Evolutionary conservation across 2,888 invertebrate genomes (phyloP).

Genomic region (Sycophila texana): DNA sequence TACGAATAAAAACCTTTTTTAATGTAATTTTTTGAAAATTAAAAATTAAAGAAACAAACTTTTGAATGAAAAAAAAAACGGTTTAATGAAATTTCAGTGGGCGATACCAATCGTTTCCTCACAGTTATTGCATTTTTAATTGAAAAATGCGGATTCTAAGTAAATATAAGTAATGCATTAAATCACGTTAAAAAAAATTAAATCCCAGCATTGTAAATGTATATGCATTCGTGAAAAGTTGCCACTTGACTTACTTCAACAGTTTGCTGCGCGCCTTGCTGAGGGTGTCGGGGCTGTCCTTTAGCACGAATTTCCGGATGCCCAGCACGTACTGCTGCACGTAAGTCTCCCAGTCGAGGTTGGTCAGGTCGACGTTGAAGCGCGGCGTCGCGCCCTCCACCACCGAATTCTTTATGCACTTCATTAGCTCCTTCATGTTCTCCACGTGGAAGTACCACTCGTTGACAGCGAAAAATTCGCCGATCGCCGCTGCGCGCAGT

Average conservation of each 20-base stretch:
- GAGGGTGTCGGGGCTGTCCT: slow-evolving; percentile 83
- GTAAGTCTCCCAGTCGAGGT: slow-evolving; percentile 87
- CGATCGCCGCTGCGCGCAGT: slow-evolving; percentile 85
- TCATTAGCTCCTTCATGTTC: slow-evolving; percentile 80
- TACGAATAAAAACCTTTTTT: too few relatives aligned
- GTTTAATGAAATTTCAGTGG: too few relatives aligned
- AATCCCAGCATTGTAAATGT: too few relatives aligned
- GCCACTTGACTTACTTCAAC: slow-evolving; percentile 80
- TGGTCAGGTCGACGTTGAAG: slow-evolving; percentile 80
- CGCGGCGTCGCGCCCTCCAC: slow-evolving; percentile 79
- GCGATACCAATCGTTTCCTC: too few relatives aligned
- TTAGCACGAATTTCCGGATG: slow-evolving; percentile 88
- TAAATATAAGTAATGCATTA: too few relatives aligned
- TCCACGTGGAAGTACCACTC: slow-evolving; percentile 88
- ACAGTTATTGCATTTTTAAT: too few relatives aligned
- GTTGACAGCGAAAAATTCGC: slow-evolving; percentile 90
- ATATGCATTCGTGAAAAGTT: too few relatives aligned
- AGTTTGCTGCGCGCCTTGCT: slow-evolving; percentile 82
- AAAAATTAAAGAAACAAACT: too few relatives aligned
- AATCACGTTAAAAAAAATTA: too few relatives aligned
- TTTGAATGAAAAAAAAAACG: too few relatives aligned
- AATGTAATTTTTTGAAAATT: too few relatives aligned
- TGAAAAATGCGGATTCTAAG: too few relatives aligned
- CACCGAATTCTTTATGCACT: slow-evolving; percentile 76
- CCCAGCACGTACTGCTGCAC: slow-evolving; percentile 89